These are phyloP conservation scores for Kryptopterus vitreolus DNA, from an alignment of 2,797 vertebrate species.

Conservation along the genomic window DNA sequence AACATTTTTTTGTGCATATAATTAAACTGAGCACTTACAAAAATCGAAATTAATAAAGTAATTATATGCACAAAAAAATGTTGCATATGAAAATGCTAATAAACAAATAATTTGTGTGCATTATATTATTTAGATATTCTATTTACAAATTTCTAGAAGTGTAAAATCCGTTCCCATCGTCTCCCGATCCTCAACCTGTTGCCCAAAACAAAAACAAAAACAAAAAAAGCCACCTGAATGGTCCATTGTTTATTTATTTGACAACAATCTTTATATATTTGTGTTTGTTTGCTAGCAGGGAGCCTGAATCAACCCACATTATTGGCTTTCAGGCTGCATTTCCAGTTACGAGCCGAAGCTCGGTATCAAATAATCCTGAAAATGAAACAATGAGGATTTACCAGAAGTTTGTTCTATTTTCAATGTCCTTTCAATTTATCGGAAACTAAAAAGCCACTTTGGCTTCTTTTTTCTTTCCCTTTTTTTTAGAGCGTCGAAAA, in stretches of 20 bases:
- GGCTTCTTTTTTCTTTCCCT: neutral
- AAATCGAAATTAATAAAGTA: too few relatives aligned
- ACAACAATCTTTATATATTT: constrained; percentile 12
- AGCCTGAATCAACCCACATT: constrained; percentile 45
- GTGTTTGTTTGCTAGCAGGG: constrained; percentile 25
- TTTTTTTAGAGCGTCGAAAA: neutral
- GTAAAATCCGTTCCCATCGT: too few relatives aligned
- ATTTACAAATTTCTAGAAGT: too few relatives aligned
- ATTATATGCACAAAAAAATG: too few relatives aligned
- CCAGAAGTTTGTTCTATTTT: constrained; percentile 56
- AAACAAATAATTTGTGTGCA: too few relatives aligned
- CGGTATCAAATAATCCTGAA: constrained; percentile 53
- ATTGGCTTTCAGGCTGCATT: constrained; percentile 53
- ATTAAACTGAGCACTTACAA: too few relatives aligned
- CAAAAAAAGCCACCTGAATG: neutral
- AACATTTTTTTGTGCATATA: too few relatives aligned
- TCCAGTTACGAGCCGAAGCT: constrained; percentile 51
- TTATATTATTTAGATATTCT: too few relatives aligned
- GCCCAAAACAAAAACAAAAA: too few relatives aligned
- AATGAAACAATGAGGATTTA: constrained; percentile 48
- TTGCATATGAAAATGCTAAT: too few relatives aligned
- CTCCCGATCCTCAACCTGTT: neutral
- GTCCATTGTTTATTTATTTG: neutral
- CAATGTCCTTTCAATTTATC: constrained; percentile 26
- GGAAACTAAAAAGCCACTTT: constrained; percentile 11